Evolutionary conservation across 2,797 vertebrate genomes (phyloP).

Genomic region (Coluber constrictor): DNA sequence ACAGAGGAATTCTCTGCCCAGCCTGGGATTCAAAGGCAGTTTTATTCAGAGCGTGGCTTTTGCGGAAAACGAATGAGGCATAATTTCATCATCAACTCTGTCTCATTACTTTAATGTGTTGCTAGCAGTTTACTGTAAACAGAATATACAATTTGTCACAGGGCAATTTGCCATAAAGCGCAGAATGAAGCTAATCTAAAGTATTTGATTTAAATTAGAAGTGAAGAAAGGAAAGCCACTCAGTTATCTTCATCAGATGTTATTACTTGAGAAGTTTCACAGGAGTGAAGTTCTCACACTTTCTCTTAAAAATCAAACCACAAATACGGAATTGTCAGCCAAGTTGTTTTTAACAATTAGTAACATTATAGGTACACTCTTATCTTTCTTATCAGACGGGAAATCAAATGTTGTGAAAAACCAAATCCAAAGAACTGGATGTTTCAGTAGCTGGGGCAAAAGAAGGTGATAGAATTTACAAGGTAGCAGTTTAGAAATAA

Average conservation of each 20-base stretch:
- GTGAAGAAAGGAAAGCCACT: neutral
- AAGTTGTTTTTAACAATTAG: neutral
- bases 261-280: neutral
- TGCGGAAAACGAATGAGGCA: neutral
- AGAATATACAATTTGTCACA: neutral
- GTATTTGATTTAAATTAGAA: neutral
- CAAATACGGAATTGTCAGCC: neutral
- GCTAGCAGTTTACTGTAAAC: slow-evolving; percentile 8
- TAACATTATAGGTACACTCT: neutral
- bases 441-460: neutral
- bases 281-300: neutral
- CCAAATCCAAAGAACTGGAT: neutral
- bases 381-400: neutral
- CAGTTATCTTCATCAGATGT: neutral
- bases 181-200: neutral
- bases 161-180: neutral
- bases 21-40: neutral
- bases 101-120: slow-evolving; percentile 18
- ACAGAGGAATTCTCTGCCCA: neutral
- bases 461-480: neutral
- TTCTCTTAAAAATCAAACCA: slow-evolving; percentile 10
- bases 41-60: neutral
- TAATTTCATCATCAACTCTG: neutral
- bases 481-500: neutral
- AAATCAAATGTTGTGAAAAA: neutral